Conservation (phyloP, 2,797 vertebrate genomes). For the Pseudotriccus pelzelni region DNA sequence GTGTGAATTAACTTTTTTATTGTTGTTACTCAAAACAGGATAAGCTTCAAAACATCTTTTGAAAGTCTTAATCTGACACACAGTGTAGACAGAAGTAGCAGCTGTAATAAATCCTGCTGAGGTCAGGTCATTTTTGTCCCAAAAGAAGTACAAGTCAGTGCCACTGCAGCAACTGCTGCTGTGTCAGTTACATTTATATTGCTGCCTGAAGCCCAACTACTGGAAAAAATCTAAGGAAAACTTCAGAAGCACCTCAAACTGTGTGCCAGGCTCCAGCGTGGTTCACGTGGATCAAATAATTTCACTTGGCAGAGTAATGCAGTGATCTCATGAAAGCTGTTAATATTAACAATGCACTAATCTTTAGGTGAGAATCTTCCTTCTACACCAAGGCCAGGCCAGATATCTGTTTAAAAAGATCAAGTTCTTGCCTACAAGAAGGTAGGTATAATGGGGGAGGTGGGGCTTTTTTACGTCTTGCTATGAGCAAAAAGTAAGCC, state of each 20-base stretch:
- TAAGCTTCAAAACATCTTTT: not conserved
- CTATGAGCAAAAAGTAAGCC: not conserved
- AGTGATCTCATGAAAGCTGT: not conserved
- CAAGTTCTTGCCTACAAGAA: not conserved
- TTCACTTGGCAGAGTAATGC: not conserved
- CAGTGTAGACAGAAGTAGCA: not conserved
- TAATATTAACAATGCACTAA: conserved; percentile 14
- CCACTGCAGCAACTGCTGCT: not conserved
- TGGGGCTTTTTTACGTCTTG: not conserved
- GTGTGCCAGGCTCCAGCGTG: not conserved
- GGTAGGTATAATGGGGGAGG: not conserved
- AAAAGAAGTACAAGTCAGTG: not conserved
- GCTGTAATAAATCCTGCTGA: not conserved
- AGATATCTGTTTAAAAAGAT: not conserved
- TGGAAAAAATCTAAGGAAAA: not conserved
- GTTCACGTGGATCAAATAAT: not conserved
- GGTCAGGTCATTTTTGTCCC: not conserved
- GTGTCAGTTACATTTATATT: not conserved
- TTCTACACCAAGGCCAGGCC: not conserved
- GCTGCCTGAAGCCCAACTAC: not conserved
- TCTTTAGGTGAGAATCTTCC: conserved; percentile 4
- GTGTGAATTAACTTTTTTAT: not conserved
- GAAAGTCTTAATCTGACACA: not conserved
- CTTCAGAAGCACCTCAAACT: not conserved
- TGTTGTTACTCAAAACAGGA: not conserved